Percentiles rank a stretch among this genome's conserved stretches.
Evolutionary conservation across 2,888 invertebrate genomes (phyloP).

Genomic region (Galerucella pusilla): DNA sequence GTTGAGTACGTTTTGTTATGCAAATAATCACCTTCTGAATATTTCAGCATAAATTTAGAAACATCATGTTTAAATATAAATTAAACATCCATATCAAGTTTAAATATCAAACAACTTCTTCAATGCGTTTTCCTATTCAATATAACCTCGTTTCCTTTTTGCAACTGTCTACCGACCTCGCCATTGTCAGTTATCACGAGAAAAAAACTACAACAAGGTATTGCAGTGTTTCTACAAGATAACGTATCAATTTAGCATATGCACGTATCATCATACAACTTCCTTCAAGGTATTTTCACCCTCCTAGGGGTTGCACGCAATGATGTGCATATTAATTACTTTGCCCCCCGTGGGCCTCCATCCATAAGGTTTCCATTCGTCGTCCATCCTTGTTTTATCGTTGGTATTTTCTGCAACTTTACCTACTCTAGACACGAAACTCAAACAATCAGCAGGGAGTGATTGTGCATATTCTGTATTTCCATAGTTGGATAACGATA

Average conservation of each 20-base stretch:
- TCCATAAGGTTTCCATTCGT: constrained; percentile 30
- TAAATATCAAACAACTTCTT: too few species aligned
- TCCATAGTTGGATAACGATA: too few species aligned
- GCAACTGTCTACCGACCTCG: background rate
- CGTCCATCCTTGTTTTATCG: constrained; percentile 8
- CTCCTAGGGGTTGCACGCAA: constrained; percentile 58
- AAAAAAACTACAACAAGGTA: constrained; percentile 19
- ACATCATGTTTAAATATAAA: too few species aligned
- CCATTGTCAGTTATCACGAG: constrained; percentile 36
- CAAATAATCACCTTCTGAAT: too few species aligned
- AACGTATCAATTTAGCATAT: constrained; percentile 45
- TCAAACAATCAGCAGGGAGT: background rate
- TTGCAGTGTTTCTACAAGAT: constrained; percentile 41
- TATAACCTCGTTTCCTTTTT: too few species aligned
- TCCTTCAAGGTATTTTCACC: constrained; percentile 56
- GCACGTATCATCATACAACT: constrained; percentile 61
- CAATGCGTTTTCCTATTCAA: too few species aligned
- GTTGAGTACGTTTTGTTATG: too few species aligned
- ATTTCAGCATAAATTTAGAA: too few species aligned
- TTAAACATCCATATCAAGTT: too few species aligned
- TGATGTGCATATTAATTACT: constrained; percentile 64
- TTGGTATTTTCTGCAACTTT: constrained; percentile 8
- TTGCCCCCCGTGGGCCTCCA: constrained; percentile 9
- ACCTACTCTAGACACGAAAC: constrained; percentile 10
- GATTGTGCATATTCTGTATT: too few species aligned